phyloP scores from a whole-genome alignment of 2,797 vertebrate genomes.

The Cichlasoma orientale region DNA sequence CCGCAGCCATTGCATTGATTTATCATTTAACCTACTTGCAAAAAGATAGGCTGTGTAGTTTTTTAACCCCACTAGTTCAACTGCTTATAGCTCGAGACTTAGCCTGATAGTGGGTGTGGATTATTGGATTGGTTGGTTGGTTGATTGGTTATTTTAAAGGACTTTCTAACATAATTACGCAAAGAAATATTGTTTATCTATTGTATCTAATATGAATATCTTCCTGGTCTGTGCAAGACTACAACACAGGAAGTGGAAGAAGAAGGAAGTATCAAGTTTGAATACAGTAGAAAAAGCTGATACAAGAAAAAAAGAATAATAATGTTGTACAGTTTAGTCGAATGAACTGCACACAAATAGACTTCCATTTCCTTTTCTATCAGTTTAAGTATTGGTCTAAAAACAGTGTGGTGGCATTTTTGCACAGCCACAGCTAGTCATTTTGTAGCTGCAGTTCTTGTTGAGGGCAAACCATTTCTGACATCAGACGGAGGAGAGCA shows the following conservation, averaged over 20 bases:
- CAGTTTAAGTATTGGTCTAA: background rate
- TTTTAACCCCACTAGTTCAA: background rate
- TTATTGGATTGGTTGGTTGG: background rate
- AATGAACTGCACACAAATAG: background rate
- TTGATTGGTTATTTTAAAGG: background rate
- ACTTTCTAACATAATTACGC: background rate
- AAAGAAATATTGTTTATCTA: constrained; percentile 1
- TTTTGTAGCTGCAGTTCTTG: background rate
- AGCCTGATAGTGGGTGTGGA: background rate
- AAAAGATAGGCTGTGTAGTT: background rate
- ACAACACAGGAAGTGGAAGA: constrained; percentile 76
- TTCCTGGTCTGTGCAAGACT: constrained; percentile 40
- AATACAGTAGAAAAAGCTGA: background rate
- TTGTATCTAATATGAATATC: background rate
- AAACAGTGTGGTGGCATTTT: background rate
- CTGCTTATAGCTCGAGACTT: background rate
- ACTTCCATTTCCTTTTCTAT: background rate
- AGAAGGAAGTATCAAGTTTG: constrained; percentile 60
- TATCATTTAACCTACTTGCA: background rate
- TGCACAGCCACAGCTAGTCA: background rate
- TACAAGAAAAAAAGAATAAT: background rate
- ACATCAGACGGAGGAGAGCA: background rate
- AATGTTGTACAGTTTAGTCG: background rate
- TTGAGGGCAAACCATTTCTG: background rate
- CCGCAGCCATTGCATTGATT: background rate